phyloP scores from a whole-genome alignment of 2,113 vertebrate genomes.

The Gallinago undulata region DNA sequence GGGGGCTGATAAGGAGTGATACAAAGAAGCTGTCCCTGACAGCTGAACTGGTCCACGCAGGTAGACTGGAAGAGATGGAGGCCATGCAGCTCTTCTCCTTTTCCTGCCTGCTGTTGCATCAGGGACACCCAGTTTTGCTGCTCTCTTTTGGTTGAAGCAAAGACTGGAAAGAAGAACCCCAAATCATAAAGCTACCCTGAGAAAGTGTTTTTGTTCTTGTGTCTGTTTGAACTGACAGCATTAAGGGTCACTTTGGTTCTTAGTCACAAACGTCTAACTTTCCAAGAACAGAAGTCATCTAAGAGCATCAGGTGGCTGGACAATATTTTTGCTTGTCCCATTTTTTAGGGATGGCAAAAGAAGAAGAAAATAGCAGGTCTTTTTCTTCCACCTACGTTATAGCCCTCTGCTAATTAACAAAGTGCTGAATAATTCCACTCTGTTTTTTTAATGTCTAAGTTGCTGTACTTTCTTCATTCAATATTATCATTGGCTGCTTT shows the following conservation, averaged over 20 bases:
- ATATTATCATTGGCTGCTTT: not conserved
- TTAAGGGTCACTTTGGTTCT: not conserved
- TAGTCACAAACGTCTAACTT: not conserved
- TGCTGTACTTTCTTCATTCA: not conserved
- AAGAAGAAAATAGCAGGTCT: not conserved
- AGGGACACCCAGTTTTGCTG: not conserved
- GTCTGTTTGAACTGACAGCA: not conserved
- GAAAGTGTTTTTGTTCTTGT: not conserved
- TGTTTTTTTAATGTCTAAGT: not conserved
- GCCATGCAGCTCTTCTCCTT: not conserved
- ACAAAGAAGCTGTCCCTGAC: not conserved
- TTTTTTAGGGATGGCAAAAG: not conserved
- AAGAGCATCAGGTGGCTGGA: not conserved
- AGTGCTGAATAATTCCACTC: not conserved
- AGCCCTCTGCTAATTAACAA: not conserved
- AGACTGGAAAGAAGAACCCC: not conserved
- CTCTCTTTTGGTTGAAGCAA: not conserved
- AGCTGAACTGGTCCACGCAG: not conserved
- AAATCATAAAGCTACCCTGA: not conserved
- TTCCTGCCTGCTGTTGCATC: not conserved
- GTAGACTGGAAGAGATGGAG: not conserved
- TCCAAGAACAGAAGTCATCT: not conserved
- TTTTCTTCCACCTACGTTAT: not conserved
- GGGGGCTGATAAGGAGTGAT: not conserved
- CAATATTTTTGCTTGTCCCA: not conserved